Percentiles rank a stretch among this genome's conserved stretches.
Conservation (phyloP, 2,113 vertebrate genomes). For the Bagarius yarrelli region DNA sequence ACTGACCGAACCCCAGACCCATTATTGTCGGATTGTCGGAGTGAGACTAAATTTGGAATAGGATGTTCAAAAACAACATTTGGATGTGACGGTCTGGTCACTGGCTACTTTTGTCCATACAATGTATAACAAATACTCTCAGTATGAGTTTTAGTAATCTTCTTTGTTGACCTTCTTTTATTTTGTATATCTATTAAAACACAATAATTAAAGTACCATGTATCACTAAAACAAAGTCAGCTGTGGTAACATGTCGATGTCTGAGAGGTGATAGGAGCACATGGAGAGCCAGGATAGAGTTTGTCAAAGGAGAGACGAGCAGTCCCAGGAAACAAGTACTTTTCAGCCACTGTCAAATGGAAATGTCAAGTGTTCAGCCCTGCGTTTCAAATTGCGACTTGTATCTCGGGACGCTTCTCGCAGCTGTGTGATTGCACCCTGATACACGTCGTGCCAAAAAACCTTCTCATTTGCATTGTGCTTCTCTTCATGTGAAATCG, state of each 20-base stretch:
- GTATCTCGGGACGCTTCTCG: slow-evolving; percentile 15
- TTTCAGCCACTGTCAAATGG: slow-evolving; percentile 31
- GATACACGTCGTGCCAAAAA: slow-evolving; percentile 5
- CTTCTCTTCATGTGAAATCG: slow-evolving; percentile 14
- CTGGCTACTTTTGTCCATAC: no score
- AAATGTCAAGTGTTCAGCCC: slow-evolving; percentile 49
- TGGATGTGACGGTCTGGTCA: no score
- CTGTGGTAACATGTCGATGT: neutral
- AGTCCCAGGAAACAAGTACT: slow-evolving; percentile 10
- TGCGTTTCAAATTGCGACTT: slow-evolving; percentile 35
- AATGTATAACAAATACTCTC: no score
- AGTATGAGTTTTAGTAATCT: neutral
- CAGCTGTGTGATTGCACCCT: slow-evolving; percentile 30
- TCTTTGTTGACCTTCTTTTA: neutral
- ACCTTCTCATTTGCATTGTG: slow-evolving; percentile 21
- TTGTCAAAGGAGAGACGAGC: slow-evolving; percentile 14
- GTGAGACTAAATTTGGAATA: no score
- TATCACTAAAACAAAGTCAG: neutral
- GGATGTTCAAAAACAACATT: no score
- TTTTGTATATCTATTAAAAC: neutral
- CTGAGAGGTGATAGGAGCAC: neutral
- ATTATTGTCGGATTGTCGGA: no score
- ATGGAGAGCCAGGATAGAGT: slow-evolving; percentile 8
- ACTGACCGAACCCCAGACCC: no score
- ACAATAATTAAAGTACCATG: neutral